Evolutionary conservation across 2,888 invertebrate genomes (phyloP).

Genomic region (Microchrysa polita): DNA sequence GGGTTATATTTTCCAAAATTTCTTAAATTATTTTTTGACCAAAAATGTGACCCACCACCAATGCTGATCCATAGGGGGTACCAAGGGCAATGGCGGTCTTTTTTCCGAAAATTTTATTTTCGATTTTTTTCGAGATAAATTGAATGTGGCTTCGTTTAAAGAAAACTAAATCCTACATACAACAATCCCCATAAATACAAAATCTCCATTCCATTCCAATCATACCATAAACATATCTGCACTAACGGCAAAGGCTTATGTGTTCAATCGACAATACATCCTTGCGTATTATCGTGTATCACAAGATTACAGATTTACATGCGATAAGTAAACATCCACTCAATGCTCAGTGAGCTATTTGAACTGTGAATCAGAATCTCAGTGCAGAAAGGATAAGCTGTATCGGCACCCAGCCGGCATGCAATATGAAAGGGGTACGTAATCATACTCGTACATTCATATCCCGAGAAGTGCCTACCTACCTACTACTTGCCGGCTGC

Average conservation of each 20-base stretch:
- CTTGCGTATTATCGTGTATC: constrained; percentile 24
- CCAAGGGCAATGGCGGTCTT: no score
- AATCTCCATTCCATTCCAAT: no score
- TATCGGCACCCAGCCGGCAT: background rate
- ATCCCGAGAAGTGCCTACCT: background rate
- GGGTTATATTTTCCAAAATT: no score
- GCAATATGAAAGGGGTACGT: constrained; percentile 21
- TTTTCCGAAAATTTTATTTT: no score
- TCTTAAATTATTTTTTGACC: no score
- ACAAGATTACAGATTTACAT: constrained; percentile 42
- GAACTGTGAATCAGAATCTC: constrained; percentile 41
- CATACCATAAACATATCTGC: background rate
- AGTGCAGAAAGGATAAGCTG: constrained; percentile 39
- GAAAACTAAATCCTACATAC: no score
- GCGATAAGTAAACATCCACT: constrained; percentile 41
- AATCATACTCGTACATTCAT: background rate
- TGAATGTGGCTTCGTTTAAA: no score
- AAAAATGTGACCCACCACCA: no score
- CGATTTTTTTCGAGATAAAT: no score
- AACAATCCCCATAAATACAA: no score
- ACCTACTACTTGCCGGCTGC: no score
- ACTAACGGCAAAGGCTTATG: background rate
- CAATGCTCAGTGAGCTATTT: constrained; percentile 37
- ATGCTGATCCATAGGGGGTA: no score
- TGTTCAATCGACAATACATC: constrained; percentile 1